A percentile compares a stretch with the other conserved stretches of the same genome.
These are phyloP conservation scores for Motacilla alba DNA, from an alignment of 2,113 vertebrate genomes.

Conservation along the genomic window DNA sequence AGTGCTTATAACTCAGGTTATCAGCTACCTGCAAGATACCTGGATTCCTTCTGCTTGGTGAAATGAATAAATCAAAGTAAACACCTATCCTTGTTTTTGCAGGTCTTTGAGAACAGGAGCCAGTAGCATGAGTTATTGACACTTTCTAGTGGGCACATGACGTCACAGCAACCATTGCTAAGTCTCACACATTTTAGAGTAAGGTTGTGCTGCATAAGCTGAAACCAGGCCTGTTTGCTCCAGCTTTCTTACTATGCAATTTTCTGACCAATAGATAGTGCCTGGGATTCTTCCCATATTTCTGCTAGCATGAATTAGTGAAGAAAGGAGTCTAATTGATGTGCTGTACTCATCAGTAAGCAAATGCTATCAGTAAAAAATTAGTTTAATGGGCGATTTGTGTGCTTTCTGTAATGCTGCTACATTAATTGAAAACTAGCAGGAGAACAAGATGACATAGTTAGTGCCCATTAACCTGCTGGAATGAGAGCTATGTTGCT, in stretches of 20 bases:
- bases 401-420: not conserved
- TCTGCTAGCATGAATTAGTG: accelerated
- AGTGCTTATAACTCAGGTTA: not conserved
- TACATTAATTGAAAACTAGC: not conserved
- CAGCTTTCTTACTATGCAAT: not conserved
- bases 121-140: not conserved
- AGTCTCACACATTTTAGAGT: not conserved
- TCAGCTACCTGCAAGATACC: not conserved
- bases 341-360: not conserved
- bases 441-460: not conserved
- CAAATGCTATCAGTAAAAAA: not conserved
- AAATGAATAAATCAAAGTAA: not conserved
- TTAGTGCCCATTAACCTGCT: not conserved
- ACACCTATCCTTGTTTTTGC: not conserved
- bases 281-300: not conserved
- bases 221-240: not conserved
- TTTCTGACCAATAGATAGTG: not conserved
- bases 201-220: not conserved
- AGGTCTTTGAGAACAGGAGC: not conserved
- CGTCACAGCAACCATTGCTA: not conserved
- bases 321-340: not conserved
- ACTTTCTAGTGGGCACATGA: not conserved
- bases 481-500: not conserved
- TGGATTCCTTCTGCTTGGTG: not conserved
- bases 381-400: not conserved